Percentiles rank a stretch among this genome's conserved stretches.
These are phyloP conservation scores for Pedionomus torquatus DNA, from an alignment of 2,113 vertebrate species.

Conservation along the genomic window DNA sequence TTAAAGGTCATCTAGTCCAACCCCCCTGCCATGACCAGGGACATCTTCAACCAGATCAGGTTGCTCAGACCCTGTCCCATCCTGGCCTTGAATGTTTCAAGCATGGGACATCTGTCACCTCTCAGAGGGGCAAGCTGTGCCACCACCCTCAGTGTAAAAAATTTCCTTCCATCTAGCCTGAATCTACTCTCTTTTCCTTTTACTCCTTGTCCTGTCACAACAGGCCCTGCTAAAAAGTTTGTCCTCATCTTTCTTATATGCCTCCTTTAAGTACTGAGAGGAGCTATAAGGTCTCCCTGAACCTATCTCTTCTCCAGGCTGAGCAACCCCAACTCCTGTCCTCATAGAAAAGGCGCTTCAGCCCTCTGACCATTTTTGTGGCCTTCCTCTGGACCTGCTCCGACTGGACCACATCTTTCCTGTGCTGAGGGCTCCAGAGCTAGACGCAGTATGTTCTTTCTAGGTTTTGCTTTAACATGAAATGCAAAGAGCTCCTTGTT, in stretches of 20 bases:
- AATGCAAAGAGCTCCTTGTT: background rate
- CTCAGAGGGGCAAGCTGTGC: background rate
- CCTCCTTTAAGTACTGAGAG: background rate
- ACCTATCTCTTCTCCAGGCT: background rate
- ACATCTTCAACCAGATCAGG: background rate
- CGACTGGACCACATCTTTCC: background rate
- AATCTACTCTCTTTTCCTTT: background rate
- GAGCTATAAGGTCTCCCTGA: background rate
- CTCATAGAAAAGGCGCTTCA: background rate
- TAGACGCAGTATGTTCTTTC: background rate
- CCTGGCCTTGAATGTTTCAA: background rate
- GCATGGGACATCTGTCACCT: background rate
- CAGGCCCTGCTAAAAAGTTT: background rate
- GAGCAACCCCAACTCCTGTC: background rate
- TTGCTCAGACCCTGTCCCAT: background rate
- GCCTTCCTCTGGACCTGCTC: background rate
- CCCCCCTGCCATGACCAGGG: background rate
- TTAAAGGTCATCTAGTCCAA: background rate
- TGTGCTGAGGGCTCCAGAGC: background rate
- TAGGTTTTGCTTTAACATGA: background rate
- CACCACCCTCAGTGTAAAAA: background rate
- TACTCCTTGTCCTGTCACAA: background rate
- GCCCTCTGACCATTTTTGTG: background rate
- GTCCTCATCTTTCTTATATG: background rate
- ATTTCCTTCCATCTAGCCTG: background rate